Base-by-base conservation (phyloP, 37 sponge, comb jelly and placozoan genomes). In the Cliona cf. orientalis region DNA sequence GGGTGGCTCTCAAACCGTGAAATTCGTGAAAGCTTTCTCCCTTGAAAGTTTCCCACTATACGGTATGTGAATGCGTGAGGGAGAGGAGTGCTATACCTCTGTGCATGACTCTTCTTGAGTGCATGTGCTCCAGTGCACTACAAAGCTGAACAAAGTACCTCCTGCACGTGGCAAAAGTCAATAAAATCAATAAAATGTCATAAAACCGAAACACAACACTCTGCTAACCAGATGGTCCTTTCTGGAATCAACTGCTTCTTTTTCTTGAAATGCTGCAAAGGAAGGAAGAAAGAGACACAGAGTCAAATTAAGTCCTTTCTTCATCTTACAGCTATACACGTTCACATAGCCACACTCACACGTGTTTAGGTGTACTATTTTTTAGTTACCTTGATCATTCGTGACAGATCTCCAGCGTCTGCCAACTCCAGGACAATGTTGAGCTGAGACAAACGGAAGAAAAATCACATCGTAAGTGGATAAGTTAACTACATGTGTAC, bases 391-490 rank as follows among this genome's bases (percentile, higher is more conserved):
- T 87, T 89, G 62, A 99, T 99, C 97, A 99, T 96, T 57, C 95
- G 56, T 6, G 99, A 94, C 22, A 99, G 86, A 56, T 99, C 99
- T 26, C 99, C 99, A 58, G 99, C 99, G 84, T 99, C 99, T n/a
- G 97, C 97, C 40, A 99, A 67, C 75, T 99, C 99, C 91, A 99
- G 80, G 17, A 96, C 97, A n/a, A 99, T 99, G 63, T 94, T 96
- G 12, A 99, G 79, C 97, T 97, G 61, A 46, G 32, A 42, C n/a
- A n/a, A n/a, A n/a, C n/a, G n/a, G n/a, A n/a, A n/a, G n/a, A n/a
- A n/a, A n/a, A n/a, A n/a, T n/a, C n/a, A n/a, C n/a, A n/a, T n/a
- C n/a, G n/a, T n/a, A n/a, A n/a, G n/a, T n/a, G n/a, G n/a, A n/a
- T n/a, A n/a, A n/a, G n/a, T n/a, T n/a, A n/a, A n/a, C n/a, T n/a